These are phyloP conservation scores for Nicator chloris DNA, from an alignment of 2,113 vertebrate genomes.

Conservation along the genomic window DNA sequence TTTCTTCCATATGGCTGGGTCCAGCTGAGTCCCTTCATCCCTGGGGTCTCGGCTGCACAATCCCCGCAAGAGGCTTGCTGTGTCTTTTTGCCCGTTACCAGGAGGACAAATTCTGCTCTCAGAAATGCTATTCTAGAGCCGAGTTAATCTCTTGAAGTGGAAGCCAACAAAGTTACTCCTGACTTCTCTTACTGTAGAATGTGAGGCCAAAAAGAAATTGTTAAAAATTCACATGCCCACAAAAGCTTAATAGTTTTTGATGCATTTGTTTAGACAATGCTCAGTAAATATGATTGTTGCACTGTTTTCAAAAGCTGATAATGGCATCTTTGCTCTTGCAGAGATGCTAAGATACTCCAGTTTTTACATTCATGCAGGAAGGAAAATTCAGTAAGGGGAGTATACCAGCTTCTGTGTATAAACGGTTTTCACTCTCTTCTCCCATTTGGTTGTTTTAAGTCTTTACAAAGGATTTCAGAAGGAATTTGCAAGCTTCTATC, in stretches of 20 bases:
- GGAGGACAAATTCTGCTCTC: not conserved
- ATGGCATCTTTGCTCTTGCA: not conserved
- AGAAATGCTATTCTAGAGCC: not conserved
- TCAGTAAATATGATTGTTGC: not conserved
- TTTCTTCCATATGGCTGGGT: constrained; percentile 37
- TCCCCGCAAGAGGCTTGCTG: not conserved
- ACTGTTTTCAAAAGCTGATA: not conserved
- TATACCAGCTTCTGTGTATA: not conserved
- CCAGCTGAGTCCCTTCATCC: constrained; percentile 46
- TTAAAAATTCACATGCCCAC: not conserved
- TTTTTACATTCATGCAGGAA: not conserved
- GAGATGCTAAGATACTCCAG: not conserved
- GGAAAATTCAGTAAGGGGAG: not conserved
- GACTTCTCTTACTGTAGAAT: not conserved
- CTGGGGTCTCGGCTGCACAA: not conserved
- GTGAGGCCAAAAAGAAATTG: not conserved
- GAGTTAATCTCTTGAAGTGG: not conserved
- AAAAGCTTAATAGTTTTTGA: not conserved
- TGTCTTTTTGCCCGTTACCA: not conserved
- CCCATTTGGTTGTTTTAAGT: not conserved
- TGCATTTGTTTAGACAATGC: not conserved
- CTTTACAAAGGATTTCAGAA: constrained; percentile 20
- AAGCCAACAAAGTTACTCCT: not conserved
- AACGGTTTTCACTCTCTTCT: not conserved
- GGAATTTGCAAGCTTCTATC: constrained; percentile 14